Percentiles rank a stretch among this genome's conserved stretches.
phyloP scores from a whole-genome alignment of 2,888 invertebrate species.

The Cactoblastis cactorum region DNA sequence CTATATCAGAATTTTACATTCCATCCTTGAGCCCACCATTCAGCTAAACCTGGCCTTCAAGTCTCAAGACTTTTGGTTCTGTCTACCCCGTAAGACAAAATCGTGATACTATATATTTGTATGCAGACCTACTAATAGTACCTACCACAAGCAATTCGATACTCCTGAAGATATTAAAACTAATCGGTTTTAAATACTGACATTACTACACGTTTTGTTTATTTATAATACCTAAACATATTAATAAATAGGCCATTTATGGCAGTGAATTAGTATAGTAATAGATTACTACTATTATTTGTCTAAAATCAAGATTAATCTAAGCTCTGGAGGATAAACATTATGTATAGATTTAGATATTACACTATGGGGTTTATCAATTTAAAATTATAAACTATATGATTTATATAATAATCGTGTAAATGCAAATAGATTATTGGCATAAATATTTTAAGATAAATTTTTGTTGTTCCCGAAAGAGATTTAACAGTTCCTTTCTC shows the following conservation, averaged over 20 bases:
- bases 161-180: no score
- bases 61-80: no score
- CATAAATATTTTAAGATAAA: not conserved
- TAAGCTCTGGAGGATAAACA: slow-evolving; percentile 13
- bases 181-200: no score
- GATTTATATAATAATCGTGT: not conserved
- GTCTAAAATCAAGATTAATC: slow-evolving; percentile 10
- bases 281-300: slow-evolving; percentile 19
- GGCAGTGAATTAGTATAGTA: slow-evolving; percentile 53
- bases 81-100: no score
- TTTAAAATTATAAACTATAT: no score
- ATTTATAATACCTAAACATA: no score
- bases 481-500: not conserved
- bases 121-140: slow-evolving; percentile 33
- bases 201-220: no score
- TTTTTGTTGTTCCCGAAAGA: not conserved
- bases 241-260: slow-evolving; percentile 59
- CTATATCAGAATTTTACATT: no score
- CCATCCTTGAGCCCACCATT: no score
- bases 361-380: not conserved
- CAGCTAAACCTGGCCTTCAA: no score
- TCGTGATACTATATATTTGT: slow-evolving; percentile 29
- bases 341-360: not conserved
- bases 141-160: no score
- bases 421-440: not conserved